Conservation (phyloP, 2,797 vertebrate genomes). For the Epinephelus malabaricus region DNA sequence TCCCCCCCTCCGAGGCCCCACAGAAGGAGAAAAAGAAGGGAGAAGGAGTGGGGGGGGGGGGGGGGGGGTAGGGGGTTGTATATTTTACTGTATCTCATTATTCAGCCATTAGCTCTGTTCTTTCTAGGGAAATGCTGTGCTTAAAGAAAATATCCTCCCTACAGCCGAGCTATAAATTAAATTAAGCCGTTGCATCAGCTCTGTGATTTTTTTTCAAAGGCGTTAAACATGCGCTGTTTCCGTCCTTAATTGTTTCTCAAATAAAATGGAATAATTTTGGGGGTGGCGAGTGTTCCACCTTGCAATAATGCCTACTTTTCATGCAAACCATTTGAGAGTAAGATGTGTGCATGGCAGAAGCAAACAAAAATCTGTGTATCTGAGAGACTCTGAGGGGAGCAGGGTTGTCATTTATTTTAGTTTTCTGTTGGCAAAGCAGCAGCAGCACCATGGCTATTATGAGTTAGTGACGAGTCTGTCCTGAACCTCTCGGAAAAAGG, state of each 20-base stretch:
- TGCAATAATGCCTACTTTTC: conserved; percentile 34
- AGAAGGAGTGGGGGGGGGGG: not conserved
- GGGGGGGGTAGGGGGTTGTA: conserved; percentile 23
- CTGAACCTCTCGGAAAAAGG: conserved; percentile 66
- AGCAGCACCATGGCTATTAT: not conserved
- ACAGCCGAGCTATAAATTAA: conserved; percentile 68
- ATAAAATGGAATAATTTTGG: conserved; percentile 49
- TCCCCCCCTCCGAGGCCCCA: conserved; percentile 29
- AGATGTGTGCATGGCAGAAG: not conserved
- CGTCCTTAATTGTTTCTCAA: conserved; percentile 57
- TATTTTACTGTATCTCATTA: conserved; percentile 73
- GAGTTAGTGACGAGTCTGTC: not conserved
- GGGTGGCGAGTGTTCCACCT: conserved; percentile 19
- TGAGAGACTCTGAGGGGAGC: not conserved
- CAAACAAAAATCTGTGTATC: not conserved
- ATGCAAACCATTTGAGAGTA: conserved; percentile 28
- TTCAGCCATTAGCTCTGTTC: conserved; percentile 73
- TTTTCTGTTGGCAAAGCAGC: conserved; percentile 14
- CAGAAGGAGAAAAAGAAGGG: conserved; percentile 14
- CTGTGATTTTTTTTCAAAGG: conserved; percentile 47
- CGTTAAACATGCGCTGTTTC: conserved; percentile 39
- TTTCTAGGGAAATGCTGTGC: conserved; percentile 72
- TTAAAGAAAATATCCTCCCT: conserved; percentile 64
- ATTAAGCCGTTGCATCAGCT: conserved; percentile 62
- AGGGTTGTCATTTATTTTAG: conserved; percentile 13